These are phyloP conservation scores for Smithornis capensis DNA, from an alignment of 2,113 vertebrate genomes.

Conservation along the genomic window DNA sequence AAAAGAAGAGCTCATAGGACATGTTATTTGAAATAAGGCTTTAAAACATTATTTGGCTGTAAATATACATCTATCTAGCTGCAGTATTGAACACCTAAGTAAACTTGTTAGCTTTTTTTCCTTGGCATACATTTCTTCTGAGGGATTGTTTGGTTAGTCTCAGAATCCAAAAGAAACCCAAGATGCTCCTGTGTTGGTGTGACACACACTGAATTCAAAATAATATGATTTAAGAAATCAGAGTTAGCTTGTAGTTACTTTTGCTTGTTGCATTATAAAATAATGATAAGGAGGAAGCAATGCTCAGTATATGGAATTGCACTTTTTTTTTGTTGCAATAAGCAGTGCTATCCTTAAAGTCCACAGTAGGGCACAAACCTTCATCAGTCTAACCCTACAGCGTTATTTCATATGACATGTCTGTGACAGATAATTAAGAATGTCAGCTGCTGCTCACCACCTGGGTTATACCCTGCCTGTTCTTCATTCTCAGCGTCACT, in stretches of 20 bases:
- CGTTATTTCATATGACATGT: fast-evolving
- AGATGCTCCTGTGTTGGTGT: background rate
- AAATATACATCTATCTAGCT: background rate
- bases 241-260: background rate
- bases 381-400: background rate
- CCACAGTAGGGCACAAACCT: background rate
- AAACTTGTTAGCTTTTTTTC: background rate
- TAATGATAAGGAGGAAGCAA: background rate
- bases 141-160: background rate
- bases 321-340: background rate
- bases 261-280: background rate
- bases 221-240: background rate
- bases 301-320: background rate
- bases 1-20: background rate
- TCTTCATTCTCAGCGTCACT: background rate
- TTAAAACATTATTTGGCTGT: background rate
- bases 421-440: background rate
- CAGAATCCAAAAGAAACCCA: background rate
- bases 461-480: background rate
- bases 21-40: background rate
- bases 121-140: background rate
- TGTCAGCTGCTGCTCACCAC: background rate
- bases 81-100: background rate
- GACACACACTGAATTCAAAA: background rate
- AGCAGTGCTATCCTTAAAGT: background rate